Percentiles rank a stretch among this genome's conserved stretches.
Conservation (phyloP, 2,797 vertebrate species). For the Coregonus sp. region DNA sequence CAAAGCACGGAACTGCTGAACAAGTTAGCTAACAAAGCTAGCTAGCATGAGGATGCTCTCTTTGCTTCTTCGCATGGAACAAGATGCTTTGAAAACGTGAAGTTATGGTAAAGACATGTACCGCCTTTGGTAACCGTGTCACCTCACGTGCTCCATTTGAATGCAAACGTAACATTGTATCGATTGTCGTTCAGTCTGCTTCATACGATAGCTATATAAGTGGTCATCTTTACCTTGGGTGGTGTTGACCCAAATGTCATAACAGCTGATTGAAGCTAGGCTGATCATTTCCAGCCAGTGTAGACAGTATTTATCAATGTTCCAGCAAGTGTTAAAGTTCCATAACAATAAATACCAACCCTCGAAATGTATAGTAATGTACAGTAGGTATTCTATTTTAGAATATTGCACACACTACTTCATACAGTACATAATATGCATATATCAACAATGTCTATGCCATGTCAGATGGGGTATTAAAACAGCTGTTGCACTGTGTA, state of each 20-base stretch:
- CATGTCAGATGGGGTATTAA: not conserved
- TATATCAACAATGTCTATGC: not conserved
- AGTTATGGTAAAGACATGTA: too few relatives aligned
- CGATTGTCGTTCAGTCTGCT: not conserved
- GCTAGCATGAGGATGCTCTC: not conserved
- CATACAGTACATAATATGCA: not conserved
- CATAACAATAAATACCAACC: not conserved
- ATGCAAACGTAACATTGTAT: not conserved
- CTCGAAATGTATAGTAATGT: not conserved
- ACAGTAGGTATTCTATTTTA: not conserved
- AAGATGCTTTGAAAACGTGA: not conserved
- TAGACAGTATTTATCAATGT: not conserved
- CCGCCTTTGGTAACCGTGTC: too few relatives aligned
- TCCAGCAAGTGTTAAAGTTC: not conserved
- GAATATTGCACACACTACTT: not conserved
- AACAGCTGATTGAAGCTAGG: too few relatives aligned
- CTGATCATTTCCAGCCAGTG: not conserved
- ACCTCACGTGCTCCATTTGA: not conserved
- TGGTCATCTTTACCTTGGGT: not conserved
- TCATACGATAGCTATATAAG: not conserved
- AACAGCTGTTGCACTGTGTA: constrained; percentile 50
- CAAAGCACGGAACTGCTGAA: not conserved
- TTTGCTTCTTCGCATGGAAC: not conserved
- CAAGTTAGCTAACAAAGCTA: not conserved
- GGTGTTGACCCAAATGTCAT: not conserved